Base-by-base conservation (phyloP, 1,140 invertebrate genomes). In the Dufourea novaeangliae region DNA sequence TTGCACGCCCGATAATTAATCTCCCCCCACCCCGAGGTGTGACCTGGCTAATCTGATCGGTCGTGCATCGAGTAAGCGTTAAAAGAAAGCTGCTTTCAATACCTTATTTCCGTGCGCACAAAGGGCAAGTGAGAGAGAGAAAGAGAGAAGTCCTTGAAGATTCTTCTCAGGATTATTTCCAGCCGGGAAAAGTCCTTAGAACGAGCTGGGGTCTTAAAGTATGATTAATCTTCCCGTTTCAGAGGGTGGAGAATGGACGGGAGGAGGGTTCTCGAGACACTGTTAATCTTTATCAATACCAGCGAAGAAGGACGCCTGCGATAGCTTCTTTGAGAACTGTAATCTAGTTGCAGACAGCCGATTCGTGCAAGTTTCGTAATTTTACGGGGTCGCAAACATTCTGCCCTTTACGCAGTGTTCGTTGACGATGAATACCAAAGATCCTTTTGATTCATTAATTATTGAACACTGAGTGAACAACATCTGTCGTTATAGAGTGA, bases 281-380 rank as follows among this genome's bases (percentile, higher is more conserved):
- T 76, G 73, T 76, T 76, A 61, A 76, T 76, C 64, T 69, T 76
- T 76, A 76, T 39, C 73, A 39, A 69, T 69, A 61, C 12, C 7
- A n/a, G 4, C 12, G 46, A 2, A 20, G 27, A 3, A 37, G n/a
- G 17, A 69, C 52, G 63, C n/a, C 27, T 59, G 29, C 12, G 27
- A 59, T 75, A 22, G 52, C 29, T 68, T 68, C 52, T 20, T 27
- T 17, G 0, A 11, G 12, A n/a, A 1, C 2, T 27, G 27, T 46
- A 56, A 59, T 75, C 39, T 44, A 1, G 29, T 44, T 59, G 27
- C 25, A 29, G 37, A 32, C 7, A 12, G 17, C 20, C 7, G n/a
- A 44, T 20, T 39, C 25, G 1, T 1, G 25, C n/a, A 3, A 46
- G 17, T 2, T 41, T 20, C 7, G 54, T n/a, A 20, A 39, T 63